A percentile compares a stretch with the other conserved stretches of the same genome.
Evolutionary conservation across 1,140 invertebrate genomes (phyloP).

Genomic region (Tetragonula clypearis): DNA sequence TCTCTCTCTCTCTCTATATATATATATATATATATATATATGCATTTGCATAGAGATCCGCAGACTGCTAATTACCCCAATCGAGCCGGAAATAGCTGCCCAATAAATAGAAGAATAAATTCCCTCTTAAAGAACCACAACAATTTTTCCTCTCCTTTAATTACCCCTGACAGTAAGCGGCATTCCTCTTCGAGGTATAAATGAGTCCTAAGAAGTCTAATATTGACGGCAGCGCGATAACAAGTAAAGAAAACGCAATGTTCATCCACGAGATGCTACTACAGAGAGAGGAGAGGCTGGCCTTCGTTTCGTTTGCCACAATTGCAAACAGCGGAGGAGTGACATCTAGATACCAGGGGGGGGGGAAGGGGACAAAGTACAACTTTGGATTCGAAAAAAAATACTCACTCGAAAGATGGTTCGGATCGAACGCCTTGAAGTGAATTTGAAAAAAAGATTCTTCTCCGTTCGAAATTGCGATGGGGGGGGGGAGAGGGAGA

Average conservation of each 20-base stretch:
- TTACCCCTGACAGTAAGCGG: background rate
- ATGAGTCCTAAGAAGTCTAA: background rate
- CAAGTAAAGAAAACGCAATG: conserved; percentile 2
- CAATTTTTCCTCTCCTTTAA: background rate
- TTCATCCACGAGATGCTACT: conserved; percentile 32
- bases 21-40: too few relatives aligned
- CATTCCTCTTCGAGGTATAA: background rate
- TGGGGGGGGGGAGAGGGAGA: too few relatives aligned
- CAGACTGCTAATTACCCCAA: too few relatives aligned
- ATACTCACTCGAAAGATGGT: background rate
- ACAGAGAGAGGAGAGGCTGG: background rate
- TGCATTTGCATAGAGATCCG: too few relatives aligned
- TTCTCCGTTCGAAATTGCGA: background rate
- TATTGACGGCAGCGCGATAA: background rate
- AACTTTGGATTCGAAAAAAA: conserved; percentile 12
- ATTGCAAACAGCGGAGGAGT: conserved; percentile 26
- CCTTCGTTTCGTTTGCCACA: conserved; percentile 15
- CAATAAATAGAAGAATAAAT: background rate
- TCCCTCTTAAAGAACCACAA: background rate
- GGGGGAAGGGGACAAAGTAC: conserved; percentile 6
- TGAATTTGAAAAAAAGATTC: background rate
- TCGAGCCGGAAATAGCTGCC: background rate
- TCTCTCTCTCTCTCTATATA: too few relatives aligned
- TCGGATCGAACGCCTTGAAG: too few relatives aligned
- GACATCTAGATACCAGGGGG: background rate